Percentiles rank a stretch among this genome's conserved stretches.
Conservation (phyloP, 2,888 invertebrate genomes). For the Tiphia femorata region DNA sequence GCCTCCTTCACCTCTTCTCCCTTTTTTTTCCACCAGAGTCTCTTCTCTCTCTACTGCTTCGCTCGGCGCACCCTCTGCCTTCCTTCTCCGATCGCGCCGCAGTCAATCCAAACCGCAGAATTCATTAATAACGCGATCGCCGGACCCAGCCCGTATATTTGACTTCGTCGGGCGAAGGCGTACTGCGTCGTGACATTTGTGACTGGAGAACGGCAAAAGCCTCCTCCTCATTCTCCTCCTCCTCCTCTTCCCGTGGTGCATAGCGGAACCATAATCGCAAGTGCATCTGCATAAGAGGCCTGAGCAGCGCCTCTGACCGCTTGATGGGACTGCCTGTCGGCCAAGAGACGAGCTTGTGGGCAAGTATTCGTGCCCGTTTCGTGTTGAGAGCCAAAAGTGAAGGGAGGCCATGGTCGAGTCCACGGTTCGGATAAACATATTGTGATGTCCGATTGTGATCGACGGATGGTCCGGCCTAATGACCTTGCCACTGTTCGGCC, state of each 20-base stretch:
- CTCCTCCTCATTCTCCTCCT: too few species aligned
- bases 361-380: not conserved
- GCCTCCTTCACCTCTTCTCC: not conserved
- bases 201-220: slow-evolving; percentile 4
- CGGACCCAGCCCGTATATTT: slow-evolving; percentile 12
- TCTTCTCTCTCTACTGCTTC: not conserved
- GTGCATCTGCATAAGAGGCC: slow-evolving; percentile 3
- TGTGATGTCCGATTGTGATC: too few species aligned
- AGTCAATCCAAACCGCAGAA: slow-evolving; percentile 25
- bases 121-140: slow-evolving; percentile 35
- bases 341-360: slow-evolving; percentile 8
- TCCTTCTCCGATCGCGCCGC: not conserved
- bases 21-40: not conserved
- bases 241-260: too few species aligned
- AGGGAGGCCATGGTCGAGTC: not conserved
- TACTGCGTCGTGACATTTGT: slow-evolving; percentile 21
- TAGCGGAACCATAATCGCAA: not conserved
- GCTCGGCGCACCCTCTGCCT: too few species aligned
- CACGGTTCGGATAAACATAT: too few species aligned
- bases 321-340: not conserved
- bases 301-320: slow-evolving; percentile 11
- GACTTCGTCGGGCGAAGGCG: slow-evolving; percentile 3
- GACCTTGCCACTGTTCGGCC: too few species aligned
- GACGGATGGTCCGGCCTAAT: too few species aligned
- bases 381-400: not conserved